These are phyloP conservation scores for Baccha elongata DNA, from an alignment of 2,888 invertebrate species.

Conservation along the genomic window DNA sequence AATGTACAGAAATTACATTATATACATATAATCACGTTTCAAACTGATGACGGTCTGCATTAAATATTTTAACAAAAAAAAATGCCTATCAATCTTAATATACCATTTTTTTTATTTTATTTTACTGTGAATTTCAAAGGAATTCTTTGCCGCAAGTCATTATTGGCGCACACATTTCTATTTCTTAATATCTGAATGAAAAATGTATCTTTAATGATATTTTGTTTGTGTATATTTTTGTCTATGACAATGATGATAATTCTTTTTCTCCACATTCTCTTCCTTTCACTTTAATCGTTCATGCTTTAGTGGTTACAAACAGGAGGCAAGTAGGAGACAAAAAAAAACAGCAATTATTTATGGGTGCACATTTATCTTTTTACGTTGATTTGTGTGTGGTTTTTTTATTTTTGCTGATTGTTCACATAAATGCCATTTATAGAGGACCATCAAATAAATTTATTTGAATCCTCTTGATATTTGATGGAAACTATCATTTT, in stretches of 20 bases:
- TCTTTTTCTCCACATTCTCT: neutral
- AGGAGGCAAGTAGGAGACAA: neutral
- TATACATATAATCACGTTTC: neutral
- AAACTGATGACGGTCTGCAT: neutral
- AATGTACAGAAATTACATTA: neutral
- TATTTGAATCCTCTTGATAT: neutral
- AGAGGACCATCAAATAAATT: slow-evolving; percentile 6
- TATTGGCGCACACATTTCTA: slow-evolving; percentile 6
- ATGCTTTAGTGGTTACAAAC: neutral
- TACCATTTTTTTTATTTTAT: neutral
- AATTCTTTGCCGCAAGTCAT: slow-evolving; percentile 24
- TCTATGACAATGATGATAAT: slow-evolving; percentile 9
- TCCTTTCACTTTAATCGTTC: neutral
- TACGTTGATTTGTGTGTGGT: neutral
- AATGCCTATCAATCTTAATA: neutral
- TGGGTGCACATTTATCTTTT: slow-evolving; percentile 8
- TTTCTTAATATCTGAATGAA: slow-evolving; percentile 8
- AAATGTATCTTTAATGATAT: slow-evolving; percentile 28
- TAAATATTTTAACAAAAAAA: neutral
- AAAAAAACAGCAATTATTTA: slow-evolving; percentile 10
- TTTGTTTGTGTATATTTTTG: slow-evolving; percentile 4
- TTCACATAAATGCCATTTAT: slow-evolving; percentile 11
- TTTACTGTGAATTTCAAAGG: slow-evolving; percentile 5
- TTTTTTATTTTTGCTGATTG: neutral
- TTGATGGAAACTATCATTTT: neutral